Conservation (phyloP, 2,888 invertebrate genomes). For the Leptinotarsa tumamoca region DNA sequence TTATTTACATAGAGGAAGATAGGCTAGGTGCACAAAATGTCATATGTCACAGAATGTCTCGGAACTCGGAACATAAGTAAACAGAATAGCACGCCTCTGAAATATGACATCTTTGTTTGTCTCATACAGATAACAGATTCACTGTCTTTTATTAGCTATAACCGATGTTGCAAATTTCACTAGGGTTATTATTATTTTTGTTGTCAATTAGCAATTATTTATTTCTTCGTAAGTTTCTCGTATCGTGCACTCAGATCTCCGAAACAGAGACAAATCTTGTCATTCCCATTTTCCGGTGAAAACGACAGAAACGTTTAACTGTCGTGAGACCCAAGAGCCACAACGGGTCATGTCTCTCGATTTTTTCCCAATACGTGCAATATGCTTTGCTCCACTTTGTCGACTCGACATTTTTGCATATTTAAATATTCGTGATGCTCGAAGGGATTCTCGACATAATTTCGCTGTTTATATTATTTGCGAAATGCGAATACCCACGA, state of each 20-base stretch:
- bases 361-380: slow-evolving; percentile 30
- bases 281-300: slow-evolving; percentile 24
- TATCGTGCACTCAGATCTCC: slow-evolving; percentile 6
- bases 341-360: slow-evolving; percentile 26
- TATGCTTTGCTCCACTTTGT: slow-evolving; percentile 43
- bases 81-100: too few species aligned
- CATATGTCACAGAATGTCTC: too few species aligned
- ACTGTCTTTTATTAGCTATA: too few species aligned
- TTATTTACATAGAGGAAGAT: too few species aligned
- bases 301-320: slow-evolving; percentile 33
- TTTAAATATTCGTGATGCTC: slow-evolving; percentile 44
- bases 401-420: slow-evolving; percentile 41
- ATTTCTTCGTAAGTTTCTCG: neutral
- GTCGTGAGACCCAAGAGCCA: slow-evolving; percentile 41
- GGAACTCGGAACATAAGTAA: too few species aligned
- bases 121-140: too few species aligned
- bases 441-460: slow-evolving; percentile 38
- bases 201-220: too few species aligned
- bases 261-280: slow-evolving; percentile 6
- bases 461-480: slow-evolving; percentile 39
- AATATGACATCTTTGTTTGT: too few species aligned
- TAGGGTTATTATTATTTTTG: too few species aligned
- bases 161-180: too few species aligned
- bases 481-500: slow-evolving; percentile 37
- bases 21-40: too few species aligned